Conservation (phyloP, 2,113 vertebrate genomes). For the Herpetotheres cachinnans region DNA sequence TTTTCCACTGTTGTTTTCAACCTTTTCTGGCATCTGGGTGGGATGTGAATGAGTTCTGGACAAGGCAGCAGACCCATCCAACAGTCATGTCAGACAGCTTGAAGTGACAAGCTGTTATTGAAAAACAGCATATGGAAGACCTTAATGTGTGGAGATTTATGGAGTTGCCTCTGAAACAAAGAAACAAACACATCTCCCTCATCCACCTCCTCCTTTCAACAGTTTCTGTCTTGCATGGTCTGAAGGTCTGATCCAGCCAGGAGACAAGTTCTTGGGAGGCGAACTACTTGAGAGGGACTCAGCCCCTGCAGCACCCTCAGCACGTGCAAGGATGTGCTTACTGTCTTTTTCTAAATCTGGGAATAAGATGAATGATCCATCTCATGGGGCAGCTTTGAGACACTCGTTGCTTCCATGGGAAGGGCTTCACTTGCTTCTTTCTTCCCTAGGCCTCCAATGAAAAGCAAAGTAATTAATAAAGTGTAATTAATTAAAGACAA, state of each 20-base stretch:
- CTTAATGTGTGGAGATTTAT: not conserved
- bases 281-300: not conserved
- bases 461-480: not conserved
- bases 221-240: not conserved
- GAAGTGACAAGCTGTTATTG: not conserved
- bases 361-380: not conserved
- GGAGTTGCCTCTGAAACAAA: not conserved
- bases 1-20: not conserved
- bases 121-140: constrained; percentile 13
- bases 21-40: not conserved
- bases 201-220: constrained; percentile 4
- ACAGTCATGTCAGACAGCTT: not conserved
- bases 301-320: not conserved
- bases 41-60: not conserved
- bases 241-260: not conserved
- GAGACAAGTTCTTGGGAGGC: not conserved
- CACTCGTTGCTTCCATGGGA: not conserved
- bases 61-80: not conserved
- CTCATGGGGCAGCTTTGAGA: not conserved
- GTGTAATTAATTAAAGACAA: not conserved
- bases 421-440: not conserved
- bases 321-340: not conserved
- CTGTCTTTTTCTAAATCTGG: not conserved
- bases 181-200: not conserved
- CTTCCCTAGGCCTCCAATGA: not conserved